Conservation (phyloP, 2,888 invertebrate genomes). For the Tryphoninae sp. region DNA sequence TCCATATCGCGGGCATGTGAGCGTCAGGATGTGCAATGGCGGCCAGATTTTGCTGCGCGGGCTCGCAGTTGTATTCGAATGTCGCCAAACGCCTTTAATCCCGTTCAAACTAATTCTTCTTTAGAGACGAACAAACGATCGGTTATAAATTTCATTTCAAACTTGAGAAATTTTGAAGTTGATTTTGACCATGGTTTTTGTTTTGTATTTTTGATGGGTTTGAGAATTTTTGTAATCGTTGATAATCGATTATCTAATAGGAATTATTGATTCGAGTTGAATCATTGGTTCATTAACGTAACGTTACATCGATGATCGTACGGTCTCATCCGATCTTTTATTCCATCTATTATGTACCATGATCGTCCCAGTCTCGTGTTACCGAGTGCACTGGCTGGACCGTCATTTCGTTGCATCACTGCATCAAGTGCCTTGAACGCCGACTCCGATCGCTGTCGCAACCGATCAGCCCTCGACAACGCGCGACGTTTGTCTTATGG, state of each 20-base stretch:
- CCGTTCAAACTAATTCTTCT: neutral
- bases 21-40: conserved; percentile 57
- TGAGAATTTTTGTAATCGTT: too few species aligned
- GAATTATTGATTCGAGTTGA: too few species aligned
- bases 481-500: neutral
- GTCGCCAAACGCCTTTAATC: neutral
- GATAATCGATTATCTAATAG: too few species aligned
- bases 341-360: neutral
- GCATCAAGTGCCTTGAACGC: neutral
- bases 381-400: conserved; percentile 38
- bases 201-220: too few species aligned
- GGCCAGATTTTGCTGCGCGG: conserved; percentile 40
- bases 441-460: too few species aligned
- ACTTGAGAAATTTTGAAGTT: too few species aligned
- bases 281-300: too few species aligned
- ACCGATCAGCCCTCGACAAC: too few species aligned
- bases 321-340: neutral
- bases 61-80: conserved; percentile 41
- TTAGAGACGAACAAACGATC: neutral
- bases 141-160: too few species aligned
- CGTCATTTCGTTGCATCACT: conserved; percentile 50
- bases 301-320: neutral
- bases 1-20: neutral
- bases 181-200: too few species aligned
- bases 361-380: neutral